Base-by-base conservation (phyloP, 2,888 invertebrate genomes). In the Calliscelio sp. region DNA sequence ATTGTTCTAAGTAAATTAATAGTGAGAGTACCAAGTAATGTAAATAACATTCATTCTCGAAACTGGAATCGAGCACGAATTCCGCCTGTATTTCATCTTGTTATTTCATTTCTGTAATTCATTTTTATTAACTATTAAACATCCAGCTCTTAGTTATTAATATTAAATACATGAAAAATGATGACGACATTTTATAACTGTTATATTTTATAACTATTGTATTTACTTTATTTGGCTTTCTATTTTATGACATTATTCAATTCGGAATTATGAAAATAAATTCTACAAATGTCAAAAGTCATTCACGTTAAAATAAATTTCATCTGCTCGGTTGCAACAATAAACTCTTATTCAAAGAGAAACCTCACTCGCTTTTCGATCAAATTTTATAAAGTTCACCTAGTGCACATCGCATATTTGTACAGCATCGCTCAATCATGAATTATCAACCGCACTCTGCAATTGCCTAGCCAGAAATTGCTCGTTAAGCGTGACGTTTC, bases 1-100 rank as follows among this genome's bases (percentile, higher is more conserved):
- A 61, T 79, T 85, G 65, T 59, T 79, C 61, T 77, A 70, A 71
- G 46, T 68, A 73, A 77, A 74, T 81, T 71, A 79, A 74, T 74
- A 78, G 24, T 57, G 63, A 57, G 44, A 81, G 51, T 78, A 35
- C 61, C 38, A 44, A 79, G 44, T 28, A 85, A 66, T 66, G 73
- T 24, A 77, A 53, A 66, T 16, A 65, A 32, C 65, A 24, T 71
- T 61, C n/a, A n/a, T n/a, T 74, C 35, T 63, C 41, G n/a, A 75
- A 81, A 81, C 81, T 78, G 38, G 75, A 51, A 81, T 78, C 78
- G 73, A 81, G 49, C 77, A 68, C 63, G 16, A 38, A 53, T 41
- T n/a, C 24, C 14, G 25, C n/a, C 6, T n/a, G 24, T 51, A 25
- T 18, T 11, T 24, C n/a, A 61, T 61, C 35, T 28, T 59, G 61